These are phyloP conservation scores for Oreotragus oreotragus DNA, from an alignment of 2,113 vertebrate genomes.

Conservation along the genomic window DNA sequence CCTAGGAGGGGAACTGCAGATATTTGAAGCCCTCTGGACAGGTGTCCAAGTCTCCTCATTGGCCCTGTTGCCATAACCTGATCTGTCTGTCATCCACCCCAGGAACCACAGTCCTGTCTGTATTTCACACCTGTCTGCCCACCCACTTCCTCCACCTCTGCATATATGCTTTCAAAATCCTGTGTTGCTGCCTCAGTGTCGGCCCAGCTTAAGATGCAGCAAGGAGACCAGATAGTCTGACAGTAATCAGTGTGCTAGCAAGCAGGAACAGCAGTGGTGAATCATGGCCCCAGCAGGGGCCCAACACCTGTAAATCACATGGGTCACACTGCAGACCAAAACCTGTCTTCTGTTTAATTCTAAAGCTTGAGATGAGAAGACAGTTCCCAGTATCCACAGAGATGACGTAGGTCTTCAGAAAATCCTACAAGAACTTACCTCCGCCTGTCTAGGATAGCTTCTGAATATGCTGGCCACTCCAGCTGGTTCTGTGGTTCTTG, in stretches of 20 bases:
- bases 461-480: neutral
- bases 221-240: neutral
- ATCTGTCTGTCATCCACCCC: neutral
- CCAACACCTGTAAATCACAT: neutral
- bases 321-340: neutral
- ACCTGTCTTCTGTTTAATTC: neutral
- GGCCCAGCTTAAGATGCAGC: neutral
- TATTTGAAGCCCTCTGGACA: neutral
- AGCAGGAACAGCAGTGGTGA: neutral
- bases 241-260: neutral
- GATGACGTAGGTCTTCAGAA: neutral
- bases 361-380: neutral
- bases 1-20: neutral
- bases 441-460: fast-evolving
- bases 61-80: too few relatives aligned
- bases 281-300: neutral
- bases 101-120: neutral
- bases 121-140: neutral
- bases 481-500: neutral
- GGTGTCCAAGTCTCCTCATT: neutral
- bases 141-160: neutral
- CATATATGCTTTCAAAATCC: neutral
- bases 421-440: neutral
- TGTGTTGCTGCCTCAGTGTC: fast-evolving
- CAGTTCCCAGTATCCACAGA: neutral